Conservation (phyloP, 2,797 vertebrate genomes). For the Simalia tracyae region DNA sequence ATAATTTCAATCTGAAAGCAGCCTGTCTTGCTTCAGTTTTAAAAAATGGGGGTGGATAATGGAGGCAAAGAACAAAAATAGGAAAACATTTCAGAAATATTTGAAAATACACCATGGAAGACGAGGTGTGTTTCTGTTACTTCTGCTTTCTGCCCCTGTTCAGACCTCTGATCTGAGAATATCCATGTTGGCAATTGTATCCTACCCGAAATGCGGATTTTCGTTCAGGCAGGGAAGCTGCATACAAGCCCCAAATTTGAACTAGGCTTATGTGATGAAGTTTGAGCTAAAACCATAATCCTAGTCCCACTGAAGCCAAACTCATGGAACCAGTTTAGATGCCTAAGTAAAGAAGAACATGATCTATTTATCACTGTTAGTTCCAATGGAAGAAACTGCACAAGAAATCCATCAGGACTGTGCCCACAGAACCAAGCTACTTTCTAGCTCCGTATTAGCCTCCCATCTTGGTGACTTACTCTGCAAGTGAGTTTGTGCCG, state of each 20-base stretch:
- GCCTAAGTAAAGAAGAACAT: not conserved
- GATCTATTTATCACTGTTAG: not conserved
- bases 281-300: not conserved
- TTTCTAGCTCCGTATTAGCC: slow-evolving; percentile 43
- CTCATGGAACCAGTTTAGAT: not conserved
- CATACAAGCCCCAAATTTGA: slow-evolving; percentile 49
- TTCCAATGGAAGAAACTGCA: not conserved
- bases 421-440: not conserved
- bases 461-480: not conserved
- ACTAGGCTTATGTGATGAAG: not conserved
- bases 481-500: not conserved
- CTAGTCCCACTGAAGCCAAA: not conserved
- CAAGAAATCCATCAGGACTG: not conserved
- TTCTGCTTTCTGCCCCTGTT: not conserved
- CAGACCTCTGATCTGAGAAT: slow-evolving; percentile 34
- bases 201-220: slow-evolving; percentile 26
- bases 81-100: not conserved
- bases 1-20: not conserved
- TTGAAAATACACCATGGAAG: not conserved
- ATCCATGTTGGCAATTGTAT: slow-evolving; percentile 35
- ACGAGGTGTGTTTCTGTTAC: not conserved
- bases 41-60: no score
- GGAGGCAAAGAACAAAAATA: not conserved
- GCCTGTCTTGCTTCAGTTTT: not conserved
- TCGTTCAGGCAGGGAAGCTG: slow-evolving; percentile 17